Conservation (phyloP, 2,113 vertebrate genomes). For the Mastomys coucha region DNA sequence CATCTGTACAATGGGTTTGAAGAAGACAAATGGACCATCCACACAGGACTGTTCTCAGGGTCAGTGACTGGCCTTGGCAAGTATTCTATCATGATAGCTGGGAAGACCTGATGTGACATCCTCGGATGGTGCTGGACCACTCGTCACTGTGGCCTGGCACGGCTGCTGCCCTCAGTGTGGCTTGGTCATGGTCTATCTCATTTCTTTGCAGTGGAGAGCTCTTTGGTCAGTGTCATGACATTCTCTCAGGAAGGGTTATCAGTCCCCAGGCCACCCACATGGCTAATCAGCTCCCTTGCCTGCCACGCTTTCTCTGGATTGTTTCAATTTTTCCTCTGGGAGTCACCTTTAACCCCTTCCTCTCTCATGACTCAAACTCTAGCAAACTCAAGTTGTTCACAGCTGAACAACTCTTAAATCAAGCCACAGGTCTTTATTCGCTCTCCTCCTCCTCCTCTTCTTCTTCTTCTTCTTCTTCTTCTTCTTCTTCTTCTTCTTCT, state of each 20-base stretch:
- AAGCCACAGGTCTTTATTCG: not conserved
- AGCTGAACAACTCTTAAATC: not conserved
- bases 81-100: not conserved
- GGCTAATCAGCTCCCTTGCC: not conserved
- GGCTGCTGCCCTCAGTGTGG: not conserved
- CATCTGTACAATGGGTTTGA: not conserved
- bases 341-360: not conserved
- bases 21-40: not conserved
- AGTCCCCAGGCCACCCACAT: fast-evolving
- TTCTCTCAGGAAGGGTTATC: not conserved
- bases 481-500: no score
- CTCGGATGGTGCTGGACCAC: fast-evolving
- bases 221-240: not conserved
- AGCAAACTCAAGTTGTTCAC: not conserved
- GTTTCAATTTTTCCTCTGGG: not conserved
- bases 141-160: not conserved
- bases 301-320: not conserved
- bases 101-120: fast-evolving
- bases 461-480: not conserved
- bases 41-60: not conserved
- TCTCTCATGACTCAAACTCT: not conserved
- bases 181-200: not conserved
- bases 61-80: not conserved
- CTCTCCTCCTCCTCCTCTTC: fast-evolving
- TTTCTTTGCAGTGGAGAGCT: not conserved